Percentiles rank a stretch among this genome's conserved stretches.
Evolutionary conservation across 2,888 invertebrate species (phyloP).

Genomic region (Eumerus sabulonum): DNA sequence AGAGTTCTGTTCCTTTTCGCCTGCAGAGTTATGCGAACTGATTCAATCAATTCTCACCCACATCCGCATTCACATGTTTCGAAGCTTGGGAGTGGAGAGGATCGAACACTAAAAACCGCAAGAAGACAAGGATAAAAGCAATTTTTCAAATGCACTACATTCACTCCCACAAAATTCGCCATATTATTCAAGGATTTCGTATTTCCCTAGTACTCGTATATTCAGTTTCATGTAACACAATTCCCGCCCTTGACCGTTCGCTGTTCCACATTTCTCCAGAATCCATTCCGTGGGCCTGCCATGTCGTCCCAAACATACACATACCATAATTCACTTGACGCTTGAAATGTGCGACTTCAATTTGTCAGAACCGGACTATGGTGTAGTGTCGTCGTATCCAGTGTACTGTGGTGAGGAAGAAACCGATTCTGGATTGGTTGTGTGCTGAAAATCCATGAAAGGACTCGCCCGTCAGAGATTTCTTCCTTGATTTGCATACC

Average conservation of each 20-base stretch:
- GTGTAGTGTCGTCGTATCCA: too few relatives aligned
- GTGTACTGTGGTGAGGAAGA: too few relatives aligned
- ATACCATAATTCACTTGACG: constrained; percentile 39
- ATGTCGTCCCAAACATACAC: constrained; percentile 3
- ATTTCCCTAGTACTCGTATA: constrained; percentile 28
- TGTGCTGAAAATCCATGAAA: neutral
- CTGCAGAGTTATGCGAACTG: constrained; percentile 1
- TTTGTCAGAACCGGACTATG: constrained; percentile 14
- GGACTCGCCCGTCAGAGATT: constrained; percentile 22
- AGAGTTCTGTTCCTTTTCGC: neutral
- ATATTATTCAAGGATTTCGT: constrained; percentile 46
- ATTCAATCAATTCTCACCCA: constrained; percentile 36
- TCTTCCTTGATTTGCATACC: constrained; percentile 11
- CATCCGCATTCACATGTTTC: constrained; percentile 25
- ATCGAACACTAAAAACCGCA: constrained; percentile 21
- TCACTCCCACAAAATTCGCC: constrained; percentile 25
- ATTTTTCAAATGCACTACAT: constrained; percentile 48
- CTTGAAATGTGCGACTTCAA: constrained; percentile 49
- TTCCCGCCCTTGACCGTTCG: constrained; percentile 12
- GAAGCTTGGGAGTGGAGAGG: too few relatives aligned
- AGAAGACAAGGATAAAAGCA: constrained; percentile 31
- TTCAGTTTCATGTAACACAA: constrained; percentile 25
- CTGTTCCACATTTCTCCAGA: constrained; percentile 7
- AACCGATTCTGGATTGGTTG: too few relatives aligned
- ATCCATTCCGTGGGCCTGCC: neutral